Base-by-base conservation (phyloP, 2,888 invertebrate genomes). In the Diaphora mendica region DNA sequence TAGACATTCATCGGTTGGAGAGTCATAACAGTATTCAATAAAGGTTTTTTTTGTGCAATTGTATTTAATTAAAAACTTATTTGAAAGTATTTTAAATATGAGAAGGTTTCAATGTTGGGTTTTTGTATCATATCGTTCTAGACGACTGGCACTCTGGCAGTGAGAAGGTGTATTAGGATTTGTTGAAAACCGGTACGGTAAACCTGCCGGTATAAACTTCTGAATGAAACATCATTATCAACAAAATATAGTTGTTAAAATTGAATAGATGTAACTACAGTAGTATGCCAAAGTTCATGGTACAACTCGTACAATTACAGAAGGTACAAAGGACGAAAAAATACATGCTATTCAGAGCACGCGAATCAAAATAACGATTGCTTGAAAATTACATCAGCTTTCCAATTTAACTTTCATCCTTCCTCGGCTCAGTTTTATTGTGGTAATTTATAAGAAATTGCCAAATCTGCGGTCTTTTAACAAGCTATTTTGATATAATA, bases 381-480 rank as follows among this genome's bases (percentile, higher is more conserved):
- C 66, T 77, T 71, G 71, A 74, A 79, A 84, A 86, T 85, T 77
- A 79, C 82, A 86, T 86, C 81, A 85, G 79, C 70, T 73, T 77
- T 80, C 78, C 84, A 87, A 87, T 86, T 84, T 85, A 87, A 87
- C 87, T 87, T 87, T 86, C 75, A 74, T 70, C 68, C 30, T 51
- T 70, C 42, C 64, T 77, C 78, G 71, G 81, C 77, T 79, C 74
- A 67, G 70, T 84, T 82, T 82, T 72, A 80, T 80, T 82, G 75
- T 77, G 75, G 78, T 77, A 83, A 82, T 86, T 78, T 79, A 71
- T 75, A 76, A 76, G 68, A 75, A 85, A 84, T 81, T 82, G 77
- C 64, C 39, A 64, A 75, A 76, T 65, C 64, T 55, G 67, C 64
- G 67, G 69, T 64, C 67, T 59, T 48, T 67, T 74, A 33, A 69